Evolutionary conservation across 2,888 invertebrate species (phyloP).

Genomic region (Campoplex capitator): DNA sequence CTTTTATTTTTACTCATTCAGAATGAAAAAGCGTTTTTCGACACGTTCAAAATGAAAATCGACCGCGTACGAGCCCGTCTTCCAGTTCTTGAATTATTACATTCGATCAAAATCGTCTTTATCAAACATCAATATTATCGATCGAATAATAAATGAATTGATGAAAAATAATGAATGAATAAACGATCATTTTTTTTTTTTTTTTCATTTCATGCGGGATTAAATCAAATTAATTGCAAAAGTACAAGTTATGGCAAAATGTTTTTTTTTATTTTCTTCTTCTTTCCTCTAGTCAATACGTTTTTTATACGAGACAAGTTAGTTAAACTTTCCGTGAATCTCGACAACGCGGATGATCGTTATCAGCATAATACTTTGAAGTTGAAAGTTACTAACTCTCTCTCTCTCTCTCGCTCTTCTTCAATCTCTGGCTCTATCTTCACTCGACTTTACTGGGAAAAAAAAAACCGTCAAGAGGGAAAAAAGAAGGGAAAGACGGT

Average conservation of each 20-base stretch:
- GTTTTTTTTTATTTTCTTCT: not conserved
- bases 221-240: not conserved
- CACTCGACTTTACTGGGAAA: not conserved
- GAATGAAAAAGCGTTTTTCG: constrained; percentile 22
- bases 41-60: not conserved
- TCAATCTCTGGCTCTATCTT: not conserved
- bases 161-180: not conserved
- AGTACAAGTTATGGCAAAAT: not conserved
- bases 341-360: constrained; percentile 33
- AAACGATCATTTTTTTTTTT: not conserved
- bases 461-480: not conserved
- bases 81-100: not conserved
- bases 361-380: constrained; percentile 36
- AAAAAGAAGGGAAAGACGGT: constrained; percentile 12
- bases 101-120: not conserved
- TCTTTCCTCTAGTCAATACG: not conserved
- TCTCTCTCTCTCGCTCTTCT: constrained; percentile 68
- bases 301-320: constrained; percentile 2
- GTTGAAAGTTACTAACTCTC: constrained; percentile 27
- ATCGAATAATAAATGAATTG: not conserved
- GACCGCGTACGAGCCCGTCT: not conserved
- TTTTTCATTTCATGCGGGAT: not conserved
- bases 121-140: not conserved
- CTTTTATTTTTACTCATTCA: constrained; percentile 46
- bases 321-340: constrained; percentile 14